These are phyloP conservation scores for Calonectris borealis DNA, from an alignment of 2,113 vertebrate species.

Conservation along the genomic window DNA sequence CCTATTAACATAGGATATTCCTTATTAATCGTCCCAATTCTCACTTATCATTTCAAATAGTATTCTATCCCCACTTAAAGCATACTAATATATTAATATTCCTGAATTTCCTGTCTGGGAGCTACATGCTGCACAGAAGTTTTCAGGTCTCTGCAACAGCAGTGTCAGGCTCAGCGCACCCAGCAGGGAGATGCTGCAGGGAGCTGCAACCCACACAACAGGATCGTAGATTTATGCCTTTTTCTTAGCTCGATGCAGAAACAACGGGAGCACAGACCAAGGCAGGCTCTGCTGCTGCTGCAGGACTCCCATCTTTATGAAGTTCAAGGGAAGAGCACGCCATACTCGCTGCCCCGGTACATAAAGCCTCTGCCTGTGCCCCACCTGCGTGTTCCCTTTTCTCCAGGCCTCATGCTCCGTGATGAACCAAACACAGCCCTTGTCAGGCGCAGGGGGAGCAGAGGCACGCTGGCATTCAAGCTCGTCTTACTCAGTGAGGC, in stretches of 20 bases:
- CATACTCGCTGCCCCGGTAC: accelerated
- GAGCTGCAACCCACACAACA: neutral
- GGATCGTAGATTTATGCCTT: accelerated
- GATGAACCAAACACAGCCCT: neutral
- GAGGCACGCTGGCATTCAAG: accelerated
- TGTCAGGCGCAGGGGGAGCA: neutral
- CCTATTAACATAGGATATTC: neutral
- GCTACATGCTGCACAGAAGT: neutral
- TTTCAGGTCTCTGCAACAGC: neutral
- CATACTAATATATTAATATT: neutral
- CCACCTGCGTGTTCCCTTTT: accelerated
- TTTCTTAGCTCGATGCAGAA: accelerated
- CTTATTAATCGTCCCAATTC: neutral
- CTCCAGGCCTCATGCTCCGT: neutral
- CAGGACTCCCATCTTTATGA: too few species aligned
- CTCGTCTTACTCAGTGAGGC: accelerated
- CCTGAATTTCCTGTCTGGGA: neutral
- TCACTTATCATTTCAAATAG: neutral
- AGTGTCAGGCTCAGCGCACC: accelerated
- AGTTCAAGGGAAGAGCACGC: neutral
- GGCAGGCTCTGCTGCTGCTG: neutral
- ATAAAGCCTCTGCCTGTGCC: neutral
- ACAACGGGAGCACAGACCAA: neutral
- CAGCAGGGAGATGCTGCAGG: neutral
- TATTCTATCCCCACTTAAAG: neutral